Conservation (phyloP, 2,888 invertebrate species). For the Aphrophora alni region DNA sequence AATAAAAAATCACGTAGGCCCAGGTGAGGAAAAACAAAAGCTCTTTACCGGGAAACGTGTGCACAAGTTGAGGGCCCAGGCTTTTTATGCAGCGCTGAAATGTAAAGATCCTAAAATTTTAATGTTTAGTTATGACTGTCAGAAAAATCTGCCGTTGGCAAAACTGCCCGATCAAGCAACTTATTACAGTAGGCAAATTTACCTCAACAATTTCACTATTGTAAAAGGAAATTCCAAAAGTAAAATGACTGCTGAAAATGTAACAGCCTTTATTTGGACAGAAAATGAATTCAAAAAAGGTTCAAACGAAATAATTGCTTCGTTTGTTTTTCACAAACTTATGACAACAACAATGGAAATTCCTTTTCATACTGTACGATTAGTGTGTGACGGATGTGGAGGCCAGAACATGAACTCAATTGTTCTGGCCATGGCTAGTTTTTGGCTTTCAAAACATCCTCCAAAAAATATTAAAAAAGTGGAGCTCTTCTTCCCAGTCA, state of each 20-base stretch:
- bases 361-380: no score
- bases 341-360: no score
- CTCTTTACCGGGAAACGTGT: background rate
- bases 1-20: no score
- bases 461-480: no score
- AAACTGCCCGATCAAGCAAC: conserved; percentile 45
- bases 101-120: background rate
- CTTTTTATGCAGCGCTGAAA: background rate
- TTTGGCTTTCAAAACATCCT: no score
- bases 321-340: conserved; percentile 49
- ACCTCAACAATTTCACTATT: conserved; percentile 54
- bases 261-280: conserved; percentile 52
- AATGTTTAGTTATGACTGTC: background rate
- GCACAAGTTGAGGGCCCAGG: background rate
- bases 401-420: conserved; percentile 52
- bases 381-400: conserved; percentile 28
- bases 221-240: no score
- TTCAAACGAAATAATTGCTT: conserved; percentile 50
- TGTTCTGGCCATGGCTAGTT: no score
- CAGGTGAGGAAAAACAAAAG: background rate
- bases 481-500: no score
- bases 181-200: conserved; percentile 54
- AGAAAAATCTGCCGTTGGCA: background rate
- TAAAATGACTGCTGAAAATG: conserved; percentile 47
- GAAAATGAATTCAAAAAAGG: no score